Conservation (phyloP, 2,113 vertebrate species). For the Ascaphus truei region DNA sequence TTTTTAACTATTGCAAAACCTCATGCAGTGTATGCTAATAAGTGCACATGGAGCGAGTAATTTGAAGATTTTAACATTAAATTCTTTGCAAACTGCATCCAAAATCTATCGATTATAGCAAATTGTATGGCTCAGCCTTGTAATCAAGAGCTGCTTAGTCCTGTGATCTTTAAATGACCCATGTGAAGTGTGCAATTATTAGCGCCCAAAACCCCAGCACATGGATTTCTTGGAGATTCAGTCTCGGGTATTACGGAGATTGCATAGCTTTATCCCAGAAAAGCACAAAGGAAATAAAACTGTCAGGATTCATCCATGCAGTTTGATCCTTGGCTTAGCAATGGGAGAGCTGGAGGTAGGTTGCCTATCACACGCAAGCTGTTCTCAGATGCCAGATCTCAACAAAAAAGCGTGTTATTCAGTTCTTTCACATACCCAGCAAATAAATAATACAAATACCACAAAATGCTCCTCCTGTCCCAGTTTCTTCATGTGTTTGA, state of each 20-base stretch:
- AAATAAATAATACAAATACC: too few relatives aligned
- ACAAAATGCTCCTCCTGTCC: too few relatives aligned
- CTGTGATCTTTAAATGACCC: background rate
- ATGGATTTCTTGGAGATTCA: background rate
- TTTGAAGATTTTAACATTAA: too few relatives aligned
- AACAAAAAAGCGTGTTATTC: constrained; percentile 2
- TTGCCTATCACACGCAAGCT: background rate
- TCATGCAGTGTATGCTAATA: too few relatives aligned
- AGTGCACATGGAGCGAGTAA: too few relatives aligned
- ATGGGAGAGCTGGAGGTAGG: background rate
- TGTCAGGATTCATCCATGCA: background rate
- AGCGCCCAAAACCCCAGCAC: background rate
- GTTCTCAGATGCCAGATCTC: background rate
- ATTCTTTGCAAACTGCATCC: too few relatives aligned
- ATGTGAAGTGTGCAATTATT: background rate
- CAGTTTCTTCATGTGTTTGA: too few relatives aligned
- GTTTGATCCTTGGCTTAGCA: constrained; percentile 5
- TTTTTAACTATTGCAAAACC: too few relatives aligned
- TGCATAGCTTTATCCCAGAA: background rate
- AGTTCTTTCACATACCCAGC: background rate
- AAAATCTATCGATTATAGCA: too few relatives aligned
- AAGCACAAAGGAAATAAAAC: background rate
- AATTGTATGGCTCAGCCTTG: background rate
- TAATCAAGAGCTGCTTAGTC: background rate
- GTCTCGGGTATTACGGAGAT: background rate